Conservation (phyloP, 1,140 invertebrate genomes). For the Platyscapa corneri region DNA sequence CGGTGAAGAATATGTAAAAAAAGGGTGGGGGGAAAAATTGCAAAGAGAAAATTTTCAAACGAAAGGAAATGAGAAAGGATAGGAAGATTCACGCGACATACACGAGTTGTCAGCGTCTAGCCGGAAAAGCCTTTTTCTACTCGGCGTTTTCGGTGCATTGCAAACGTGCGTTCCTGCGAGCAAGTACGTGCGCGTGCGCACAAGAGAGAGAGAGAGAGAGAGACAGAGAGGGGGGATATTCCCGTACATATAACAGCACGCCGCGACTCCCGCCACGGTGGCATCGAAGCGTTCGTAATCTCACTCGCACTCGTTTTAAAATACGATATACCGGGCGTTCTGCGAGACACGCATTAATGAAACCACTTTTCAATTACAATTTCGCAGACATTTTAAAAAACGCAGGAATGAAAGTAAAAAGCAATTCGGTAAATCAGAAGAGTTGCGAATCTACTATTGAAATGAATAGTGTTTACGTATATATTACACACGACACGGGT, state of each 20-base stretch:
- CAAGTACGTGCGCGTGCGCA: background rate
- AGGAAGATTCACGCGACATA: too few species aligned
- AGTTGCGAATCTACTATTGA: too few species aligned
- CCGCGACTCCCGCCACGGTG: conserved; percentile 39
- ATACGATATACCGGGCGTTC: conserved; percentile 37
- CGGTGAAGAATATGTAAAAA: background rate
- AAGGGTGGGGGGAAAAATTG: background rate
- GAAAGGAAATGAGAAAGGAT: background rate
- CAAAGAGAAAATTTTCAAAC: background rate
- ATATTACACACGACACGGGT: too few species aligned
- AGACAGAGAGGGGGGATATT: conserved; percentile 5
- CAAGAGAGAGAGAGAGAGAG: background rate
- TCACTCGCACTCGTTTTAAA: conserved; percentile 28
- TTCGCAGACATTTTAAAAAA: background rate
- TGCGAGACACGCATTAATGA: background rate
- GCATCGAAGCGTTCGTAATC: conserved; percentile 24
- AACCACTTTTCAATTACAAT: background rate
- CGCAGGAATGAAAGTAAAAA: too few species aligned
- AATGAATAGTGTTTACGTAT: too few species aligned
- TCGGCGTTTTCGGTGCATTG: conserved; percentile 7
- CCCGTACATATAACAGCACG: background rate
- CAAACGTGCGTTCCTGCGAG: background rate
- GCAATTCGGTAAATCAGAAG: too few species aligned
- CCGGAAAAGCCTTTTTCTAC: conserved; percentile 40
- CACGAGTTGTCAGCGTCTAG: background rate